These are phyloP conservation scores for Geotrypetes seraphini DNA, from an alignment of 2,797 vertebrate species.

Conservation along the genomic window DNA sequence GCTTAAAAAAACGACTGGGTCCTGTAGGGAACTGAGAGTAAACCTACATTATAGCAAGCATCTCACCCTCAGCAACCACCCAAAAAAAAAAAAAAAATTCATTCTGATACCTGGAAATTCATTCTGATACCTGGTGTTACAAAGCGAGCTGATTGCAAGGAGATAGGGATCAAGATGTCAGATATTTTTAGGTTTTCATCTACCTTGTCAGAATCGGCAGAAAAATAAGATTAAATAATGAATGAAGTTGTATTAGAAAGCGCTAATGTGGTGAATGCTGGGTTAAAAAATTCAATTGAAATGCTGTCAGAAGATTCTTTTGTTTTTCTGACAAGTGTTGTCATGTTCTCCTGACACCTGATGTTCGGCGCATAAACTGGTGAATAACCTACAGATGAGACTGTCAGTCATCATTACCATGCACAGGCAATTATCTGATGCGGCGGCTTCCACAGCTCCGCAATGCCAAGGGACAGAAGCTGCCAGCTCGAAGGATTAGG, in stretches of 20 bases:
- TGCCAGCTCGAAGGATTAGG: background rate
- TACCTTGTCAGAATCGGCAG: conserved; percentile 3
- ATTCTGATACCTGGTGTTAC: too few species aligned
- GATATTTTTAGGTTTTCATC: conserved; percentile 28
- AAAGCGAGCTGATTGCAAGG: too few species aligned
- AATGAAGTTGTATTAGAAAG: conserved; percentile 42
- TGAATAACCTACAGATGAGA: conserved; percentile 45
- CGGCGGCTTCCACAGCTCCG: conserved; percentile 3
- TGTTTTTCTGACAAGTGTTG: conserved; percentile 43
- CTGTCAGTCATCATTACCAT: conserved; percentile 50
- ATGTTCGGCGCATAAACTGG: conserved; percentile 31
- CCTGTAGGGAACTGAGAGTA: too few species aligned
- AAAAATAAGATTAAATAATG: conserved; percentile 29
- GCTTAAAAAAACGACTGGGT: too few species aligned
- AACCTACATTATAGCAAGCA: too few species aligned
- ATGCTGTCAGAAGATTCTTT: conserved; percentile 41
- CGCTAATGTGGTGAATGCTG: conserved; percentile 23
- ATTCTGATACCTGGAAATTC: too few species aligned
- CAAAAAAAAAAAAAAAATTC: too few species aligned
- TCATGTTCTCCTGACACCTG: conserved; percentile 44
- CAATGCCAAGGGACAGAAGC: background rate
- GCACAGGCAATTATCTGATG: conserved; percentile 21
- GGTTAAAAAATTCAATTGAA: conserved; percentile 35
- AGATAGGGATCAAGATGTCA: too few species aligned
- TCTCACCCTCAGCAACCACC: too few species aligned